Evolutionary conservation across 2,113 vertebrate genomes (phyloP), one percentile per base, ranked within the genome.

Genomic region (Myotis brandtii): DNA sequence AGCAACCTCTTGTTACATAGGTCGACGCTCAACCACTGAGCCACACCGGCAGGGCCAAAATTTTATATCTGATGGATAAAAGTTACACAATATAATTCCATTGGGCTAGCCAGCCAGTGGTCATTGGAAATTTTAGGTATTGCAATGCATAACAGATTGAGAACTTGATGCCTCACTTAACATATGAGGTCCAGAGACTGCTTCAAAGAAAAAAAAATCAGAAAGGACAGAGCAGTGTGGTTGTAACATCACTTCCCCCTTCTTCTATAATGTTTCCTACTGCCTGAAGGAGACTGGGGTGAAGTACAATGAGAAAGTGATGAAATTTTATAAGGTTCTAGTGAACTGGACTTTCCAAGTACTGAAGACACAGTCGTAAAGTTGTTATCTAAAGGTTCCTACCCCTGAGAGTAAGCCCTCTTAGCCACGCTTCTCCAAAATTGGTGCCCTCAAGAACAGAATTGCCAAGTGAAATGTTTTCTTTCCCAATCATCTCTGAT

Each of bases 271-370:
- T 70, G 25, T n/a, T 89, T 77, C 66, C 67, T 64, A 32, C 67
- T 76, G 48, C 86, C 27, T 85, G 64, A 95, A 95, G 37, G 93
- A 90, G 79, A 93, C 25, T 56, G 77, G 73, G 48, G 59, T 70
- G 59, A 64, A 84, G 72, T 87, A 69, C 1, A 37, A 40, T 37
- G 30, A 85, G 59, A 50, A 52, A 82, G 59, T 72, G 32, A n/a
- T 91, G 73, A 16, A 43, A 87, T 77, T 89, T 79, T 50, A 69
- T 32, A 79, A 79, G 72, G 87, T 70, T 88, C 23, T 30, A 40
- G 17, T 50, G 40, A 84, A 40, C 16, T 81, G 50, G 43, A 17
- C 43, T 94, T 84, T 84, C 30, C 37, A 54, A 59, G 82, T 23
- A 50, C 34, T 54, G 18, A 83, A 67, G 50, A 91, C 37, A 66